Conservation (phyloP, 2,113 vertebrate species). For the Lophius piscatorius region DNA sequence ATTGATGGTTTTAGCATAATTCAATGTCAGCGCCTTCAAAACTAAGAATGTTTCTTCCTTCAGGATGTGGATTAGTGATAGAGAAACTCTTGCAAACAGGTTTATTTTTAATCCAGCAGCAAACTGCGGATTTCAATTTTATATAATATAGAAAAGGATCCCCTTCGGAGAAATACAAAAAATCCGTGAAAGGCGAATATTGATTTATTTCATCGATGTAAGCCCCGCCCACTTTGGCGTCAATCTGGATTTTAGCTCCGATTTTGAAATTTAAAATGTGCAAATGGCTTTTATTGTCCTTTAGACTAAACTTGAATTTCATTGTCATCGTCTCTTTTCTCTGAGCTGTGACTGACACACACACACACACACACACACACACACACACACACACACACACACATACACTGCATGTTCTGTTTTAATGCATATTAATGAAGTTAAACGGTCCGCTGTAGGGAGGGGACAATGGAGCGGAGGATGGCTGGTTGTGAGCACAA, state of each 20-base stretch:
- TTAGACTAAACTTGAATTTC: slow-evolving; percentile 51
- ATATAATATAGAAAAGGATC: not conserved
- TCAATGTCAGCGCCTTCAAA: not conserved
- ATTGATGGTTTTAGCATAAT: slow-evolving; percentile 2
- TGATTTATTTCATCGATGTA: slow-evolving; percentile 28
- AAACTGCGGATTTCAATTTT: not conserved
- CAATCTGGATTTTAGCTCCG: slow-evolving; percentile 13
- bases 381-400: slow-evolving; percentile 27
- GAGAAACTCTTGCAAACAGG: not conserved
- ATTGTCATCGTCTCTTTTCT: slow-evolving; percentile 34
- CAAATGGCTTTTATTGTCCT: slow-evolving; percentile 41
- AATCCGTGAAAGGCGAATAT: not conserved
- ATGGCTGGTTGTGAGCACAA: slow-evolving; percentile 54
- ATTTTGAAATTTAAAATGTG: slow-evolving; percentile 30
- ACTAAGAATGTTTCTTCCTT: not conserved
- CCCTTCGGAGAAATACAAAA: slow-evolving; percentile 1
- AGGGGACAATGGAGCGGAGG: slow-evolving; percentile 64
- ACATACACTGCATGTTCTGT: slow-evolving; percentile 37
- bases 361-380: slow-evolving; percentile 42
- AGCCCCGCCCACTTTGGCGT: not conserved
- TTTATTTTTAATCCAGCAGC: not conserved
- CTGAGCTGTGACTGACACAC: slow-evolving; percentile 39
- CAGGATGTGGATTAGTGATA: too few relatives aligned
- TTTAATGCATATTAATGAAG: slow-evolving; percentile 81
- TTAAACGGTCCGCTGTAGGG: slow-evolving; percentile 62